Base-by-base conservation (phyloP, 2,113 vertebrate genomes). In the Chloebia gouldiae region DNA sequence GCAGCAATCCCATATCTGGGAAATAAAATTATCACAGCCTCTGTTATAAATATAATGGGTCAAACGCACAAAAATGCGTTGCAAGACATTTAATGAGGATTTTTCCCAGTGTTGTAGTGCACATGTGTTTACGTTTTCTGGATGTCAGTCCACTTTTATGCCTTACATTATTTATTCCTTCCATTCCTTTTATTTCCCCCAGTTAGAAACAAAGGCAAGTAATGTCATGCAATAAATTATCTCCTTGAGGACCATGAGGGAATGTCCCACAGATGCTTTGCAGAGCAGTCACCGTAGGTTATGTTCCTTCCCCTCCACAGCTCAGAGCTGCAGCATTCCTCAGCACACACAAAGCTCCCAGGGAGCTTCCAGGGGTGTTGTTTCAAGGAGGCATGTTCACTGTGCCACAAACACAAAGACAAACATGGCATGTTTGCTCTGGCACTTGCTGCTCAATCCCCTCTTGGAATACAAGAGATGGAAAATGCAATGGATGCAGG, bases 281-380 rank as follows among this genome's bases (percentile, higher is more conserved):
- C 79, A 90, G 59, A 47, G 4, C 1, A 2, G 24, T 18, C 2
- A 1, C 39, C 30, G 1, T 2, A 11, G 5, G 4, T 45, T 54
- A 11, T 3, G 7, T 22, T 64, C 56, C 86, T 65, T 31, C 42
- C 10, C 6, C 24, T 68, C 13, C 45, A 25, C 19, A 76, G 19
- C 42, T 37, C 2, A 3, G n/a, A 44, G 42, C 1, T 33, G 13
- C 30, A 11, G 8, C 10, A 31, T 59, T 17, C 35, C 35, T 71
- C 10, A 4, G 56, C 65, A 31, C 18, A 75, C 7, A 7, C 27
- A 30, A 23, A 60, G 40, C 7, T 76, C 72, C 45, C 45, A 21
- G 42, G 51, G 39, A 73, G 39, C 12, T 73, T 76, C 45, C 30
- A n/a, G 35, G 75, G 75, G 11, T 1, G 2, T 5, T 51, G 20